Evolutionary conservation across 2,113 vertebrate genomes (phyloP).

Genomic region (Podarcis raffonei): DNA sequence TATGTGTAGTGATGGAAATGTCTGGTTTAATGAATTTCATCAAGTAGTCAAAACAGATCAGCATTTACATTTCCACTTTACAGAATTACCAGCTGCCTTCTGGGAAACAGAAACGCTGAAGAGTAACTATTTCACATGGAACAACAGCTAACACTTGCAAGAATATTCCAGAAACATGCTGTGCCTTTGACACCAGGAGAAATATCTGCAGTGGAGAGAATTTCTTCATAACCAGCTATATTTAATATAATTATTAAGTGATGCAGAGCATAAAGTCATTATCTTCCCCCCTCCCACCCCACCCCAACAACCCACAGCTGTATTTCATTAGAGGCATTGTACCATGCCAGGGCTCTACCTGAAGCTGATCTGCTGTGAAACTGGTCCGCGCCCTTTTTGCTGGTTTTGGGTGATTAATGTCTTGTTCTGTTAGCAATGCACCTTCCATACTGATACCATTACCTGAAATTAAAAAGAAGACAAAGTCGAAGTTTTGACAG

Average conservation of each 20-base stretch:
- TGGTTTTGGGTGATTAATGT: slow-evolving; percentile 92
- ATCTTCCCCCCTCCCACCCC: background rate
- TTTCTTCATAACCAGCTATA: background rate
- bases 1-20: slow-evolving; percentile 25
- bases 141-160: slow-evolving; percentile 47
- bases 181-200: slow-evolving; percentile 54
- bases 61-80: slow-evolving; percentile 53
- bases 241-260: background rate
- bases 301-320: background rate
- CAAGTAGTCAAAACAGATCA: slow-evolving; percentile 38
- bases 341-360: slow-evolving; percentile 76
- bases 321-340: background rate
- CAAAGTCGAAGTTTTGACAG: background rate
- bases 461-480: slow-evolving; percentile 76
- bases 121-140: slow-evolving; percentile 47
- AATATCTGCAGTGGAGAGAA: slow-evolving; percentile 20
- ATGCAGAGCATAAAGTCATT: background rate
- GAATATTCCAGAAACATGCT: slow-evolving; percentile 58
- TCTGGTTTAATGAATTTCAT: slow-evolving; percentile 50
- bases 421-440: slow-evolving; percentile 89
- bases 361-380: slow-evolving; percentile 97
- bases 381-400: slow-evolving; percentile 97
- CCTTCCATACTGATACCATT: slow-evolving; percentile 91
- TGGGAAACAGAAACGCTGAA: slow-evolving; percentile 53
- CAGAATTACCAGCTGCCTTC: slow-evolving; percentile 29